Percentiles rank a stretch among this genome's conserved stretches.
Evolutionary conservation across 2,113 vertebrate genomes (phyloP).

Genomic region (Suncus etruscus): DNA sequence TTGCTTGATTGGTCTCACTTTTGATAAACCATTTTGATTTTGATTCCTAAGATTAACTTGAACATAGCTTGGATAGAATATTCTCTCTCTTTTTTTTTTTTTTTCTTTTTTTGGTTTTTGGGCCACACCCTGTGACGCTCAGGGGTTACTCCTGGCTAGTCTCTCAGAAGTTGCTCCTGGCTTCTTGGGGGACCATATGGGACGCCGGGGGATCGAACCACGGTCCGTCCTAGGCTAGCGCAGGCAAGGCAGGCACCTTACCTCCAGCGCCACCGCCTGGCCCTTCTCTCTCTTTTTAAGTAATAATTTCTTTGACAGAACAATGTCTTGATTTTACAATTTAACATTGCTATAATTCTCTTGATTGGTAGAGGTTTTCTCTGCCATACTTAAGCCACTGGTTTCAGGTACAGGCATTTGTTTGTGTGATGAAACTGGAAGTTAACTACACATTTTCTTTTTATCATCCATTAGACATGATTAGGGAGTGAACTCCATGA

Average conservation of each 20-base stretch:
- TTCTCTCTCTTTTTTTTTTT: not conserved
- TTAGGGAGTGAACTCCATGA: conserved; percentile 24
- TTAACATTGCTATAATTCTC: conserved; percentile 3
- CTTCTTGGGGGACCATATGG: no score
- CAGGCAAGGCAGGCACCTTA: no score
- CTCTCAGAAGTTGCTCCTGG: no score
- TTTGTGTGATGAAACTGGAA: conserved; percentile 25
- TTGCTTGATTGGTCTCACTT: not conserved
- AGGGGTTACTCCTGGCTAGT: no score
- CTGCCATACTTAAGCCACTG: conserved; percentile 31
- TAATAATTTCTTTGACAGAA: not conserved
- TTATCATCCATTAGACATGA: not conserved
- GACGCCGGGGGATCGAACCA: no score
- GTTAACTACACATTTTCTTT: not conserved
- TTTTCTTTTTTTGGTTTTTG: no score
- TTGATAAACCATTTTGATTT: conserved; percentile 25
- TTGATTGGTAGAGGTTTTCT: not conserved
- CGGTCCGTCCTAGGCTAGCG: no score
- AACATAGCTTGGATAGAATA: not conserved
- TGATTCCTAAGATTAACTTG: conserved; percentile 37
- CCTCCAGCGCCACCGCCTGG: no score
- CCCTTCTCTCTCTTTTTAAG: conserved; percentile 7
- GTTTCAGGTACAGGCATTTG: not conserved
- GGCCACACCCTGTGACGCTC: no score
- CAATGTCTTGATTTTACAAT: not conserved